Conservation (phyloP, 2,113 vertebrate genomes). For the Oncorhynchus masou region DNA sequence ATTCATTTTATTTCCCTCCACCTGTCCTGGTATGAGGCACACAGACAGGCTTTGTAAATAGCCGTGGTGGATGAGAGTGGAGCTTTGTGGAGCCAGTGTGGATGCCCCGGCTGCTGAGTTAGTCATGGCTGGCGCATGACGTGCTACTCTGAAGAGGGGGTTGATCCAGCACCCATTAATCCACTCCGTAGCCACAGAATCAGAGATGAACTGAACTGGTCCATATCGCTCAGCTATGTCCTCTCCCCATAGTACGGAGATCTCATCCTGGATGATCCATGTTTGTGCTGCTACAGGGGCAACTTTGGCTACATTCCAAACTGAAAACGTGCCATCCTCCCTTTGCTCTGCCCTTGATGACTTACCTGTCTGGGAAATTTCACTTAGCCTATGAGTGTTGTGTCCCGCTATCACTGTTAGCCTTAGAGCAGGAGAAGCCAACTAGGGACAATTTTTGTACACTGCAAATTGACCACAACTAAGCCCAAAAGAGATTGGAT, state of each 20-base stretch:
- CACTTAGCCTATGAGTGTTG: no score
- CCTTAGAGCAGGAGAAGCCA: no score
- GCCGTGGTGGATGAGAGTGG: not conserved
- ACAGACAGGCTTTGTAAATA: conserved; percentile 14
- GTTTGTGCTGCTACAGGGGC: not conserved
- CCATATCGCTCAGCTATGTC: not conserved
- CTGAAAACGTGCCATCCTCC: not conserved
- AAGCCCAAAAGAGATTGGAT: no score
- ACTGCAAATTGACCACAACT: no score
- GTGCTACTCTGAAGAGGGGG: conserved; percentile 50
- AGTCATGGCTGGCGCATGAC: conserved; percentile 2
- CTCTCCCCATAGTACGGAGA: not conserved
- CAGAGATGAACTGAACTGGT: not conserved
- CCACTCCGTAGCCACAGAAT: conserved; percentile 40
- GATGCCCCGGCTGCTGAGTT: conserved; percentile 5
- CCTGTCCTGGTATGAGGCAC: conserved; percentile 2
- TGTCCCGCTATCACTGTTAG: no score
- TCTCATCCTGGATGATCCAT: not conserved
- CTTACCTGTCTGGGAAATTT: not conserved
- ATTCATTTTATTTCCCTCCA: not conserved
- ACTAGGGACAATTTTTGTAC: no score
- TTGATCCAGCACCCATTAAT: conserved; percentile 37
- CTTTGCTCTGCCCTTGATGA: not conserved
- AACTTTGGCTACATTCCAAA: not conserved
- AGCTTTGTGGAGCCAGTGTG: not conserved